Conservation (phyloP, 2,113 vertebrate species). For the Onychostruthus taczanowskii region DNA sequence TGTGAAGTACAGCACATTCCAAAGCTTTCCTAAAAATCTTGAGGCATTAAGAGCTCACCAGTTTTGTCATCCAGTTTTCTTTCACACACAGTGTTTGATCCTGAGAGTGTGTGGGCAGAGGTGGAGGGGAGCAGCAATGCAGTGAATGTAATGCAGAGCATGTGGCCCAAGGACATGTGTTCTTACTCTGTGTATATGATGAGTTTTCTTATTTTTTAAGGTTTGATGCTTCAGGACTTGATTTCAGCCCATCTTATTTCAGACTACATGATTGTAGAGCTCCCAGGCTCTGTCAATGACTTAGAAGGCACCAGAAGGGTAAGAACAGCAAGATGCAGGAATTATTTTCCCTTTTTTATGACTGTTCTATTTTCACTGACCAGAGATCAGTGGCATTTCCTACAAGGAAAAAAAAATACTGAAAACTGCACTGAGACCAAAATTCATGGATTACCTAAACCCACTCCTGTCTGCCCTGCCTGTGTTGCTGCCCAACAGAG, state of each 20-base stretch:
- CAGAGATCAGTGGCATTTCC: not conserved
- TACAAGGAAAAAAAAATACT: not conserved
- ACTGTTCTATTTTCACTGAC: not conserved
- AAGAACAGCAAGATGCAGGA: not conserved
- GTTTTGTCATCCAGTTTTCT: not conserved
- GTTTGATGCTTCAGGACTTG: conserved; percentile 84
- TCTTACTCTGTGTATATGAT: not conserved
- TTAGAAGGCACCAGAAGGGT: conserved; percentile 86
- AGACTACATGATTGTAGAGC: conserved; percentile 77
- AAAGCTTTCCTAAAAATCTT: not conserved
- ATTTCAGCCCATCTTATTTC: conserved; percentile 86
- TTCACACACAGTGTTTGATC: not conserved
- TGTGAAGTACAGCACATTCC: not conserved
- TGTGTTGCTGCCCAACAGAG: not conserved
- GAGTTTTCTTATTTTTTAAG: conserved; percentile 63
- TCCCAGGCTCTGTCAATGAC: conserved; percentile 81
- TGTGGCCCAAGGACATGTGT: not conserved
- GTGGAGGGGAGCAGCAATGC: not conserved
- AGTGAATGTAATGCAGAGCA: not conserved
- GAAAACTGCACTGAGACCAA: not conserved
- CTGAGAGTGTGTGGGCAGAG: not conserved
- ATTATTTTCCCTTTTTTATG: not conserved
- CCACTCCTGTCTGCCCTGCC: not conserved
- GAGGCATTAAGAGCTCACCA: not conserved
- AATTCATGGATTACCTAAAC: not conserved